Evolutionary conservation across 2,797 vertebrate genomes (phyloP), one percentile per base, ranked within the genome.

Genomic region (Dromococcyx pavoninus): DNA sequence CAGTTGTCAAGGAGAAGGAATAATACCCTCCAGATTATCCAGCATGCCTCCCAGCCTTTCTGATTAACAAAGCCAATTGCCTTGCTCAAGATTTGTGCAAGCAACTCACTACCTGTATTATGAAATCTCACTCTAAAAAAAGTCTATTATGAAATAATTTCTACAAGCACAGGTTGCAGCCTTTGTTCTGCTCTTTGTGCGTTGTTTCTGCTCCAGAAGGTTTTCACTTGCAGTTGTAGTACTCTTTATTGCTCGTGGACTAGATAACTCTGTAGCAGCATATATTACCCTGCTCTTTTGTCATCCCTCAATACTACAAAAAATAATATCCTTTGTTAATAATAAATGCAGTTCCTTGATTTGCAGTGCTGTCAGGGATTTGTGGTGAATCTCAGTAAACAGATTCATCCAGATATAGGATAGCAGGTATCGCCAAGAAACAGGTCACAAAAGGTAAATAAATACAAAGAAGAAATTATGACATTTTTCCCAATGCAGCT

Each of bases 41-140:
- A 75, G 22, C 13, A 7, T 51, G 51, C 66, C 73, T 88, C 48
- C 54, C 56, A 79, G 62, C 16, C 51, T 87, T 85, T 86, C 73
- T 81, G 76, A 78, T 86, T 94, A 90, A 50, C 70, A 88, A 88
- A 91, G 51, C 44, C 62, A 88, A 41, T 53, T 86, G 50, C 33
- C 54, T 41, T 48, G 28, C 51, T 70, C 32, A 70, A 69, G 61
- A 43, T 86, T 64, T 78, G 12, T 86, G 46, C 25, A 46, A 65
- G 21, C 13, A 48, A 22, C 22, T 83, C 50, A 37, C 13, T 51
- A 77, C 48, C 39, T 62, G 17, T 25, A 73, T 71, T 33, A 85
- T 0, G 1, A 89, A 82, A 94, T 46, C 18, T 17, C 2, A 58
- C 51, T 53, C 57, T 58, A 57, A 61, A 80, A 80, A 80, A 74